Evolutionary conservation across 2,113 vertebrate genomes (phyloP).

Genomic region (Rana temporaria): DNA sequence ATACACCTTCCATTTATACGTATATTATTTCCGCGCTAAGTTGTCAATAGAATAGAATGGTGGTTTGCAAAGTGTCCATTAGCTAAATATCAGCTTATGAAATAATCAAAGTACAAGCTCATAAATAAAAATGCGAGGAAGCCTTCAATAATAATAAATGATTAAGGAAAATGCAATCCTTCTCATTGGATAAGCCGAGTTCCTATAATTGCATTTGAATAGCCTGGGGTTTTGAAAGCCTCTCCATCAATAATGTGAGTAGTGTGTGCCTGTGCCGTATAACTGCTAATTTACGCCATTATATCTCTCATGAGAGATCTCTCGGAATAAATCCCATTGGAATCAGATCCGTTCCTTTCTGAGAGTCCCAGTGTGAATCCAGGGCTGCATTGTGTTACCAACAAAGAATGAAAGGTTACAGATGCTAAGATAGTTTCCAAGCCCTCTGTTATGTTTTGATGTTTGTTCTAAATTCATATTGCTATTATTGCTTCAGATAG

Average conservation of each 20-base stretch:
- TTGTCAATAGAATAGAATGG: too few relatives aligned
- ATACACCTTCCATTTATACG: too few relatives aligned
- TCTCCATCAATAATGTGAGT: neutral
- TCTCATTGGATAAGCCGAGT: too few relatives aligned
- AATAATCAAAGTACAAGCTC: too few relatives aligned
- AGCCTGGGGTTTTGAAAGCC: neutral
- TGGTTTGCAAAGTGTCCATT: too few relatives aligned
- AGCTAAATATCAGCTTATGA: too few relatives aligned
- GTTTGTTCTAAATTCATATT: neutral
- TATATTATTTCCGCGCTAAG: too few relatives aligned
- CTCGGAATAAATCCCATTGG: neutral
- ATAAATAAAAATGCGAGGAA: too few relatives aligned
- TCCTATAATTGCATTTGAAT: too few relatives aligned
- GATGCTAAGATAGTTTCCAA: neutral
- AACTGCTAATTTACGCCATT: neutral
- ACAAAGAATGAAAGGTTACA: neutral
- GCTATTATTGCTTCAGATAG: neutral
- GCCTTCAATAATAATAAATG: too few relatives aligned
- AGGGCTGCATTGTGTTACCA: neutral
- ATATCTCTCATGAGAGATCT: neutral
- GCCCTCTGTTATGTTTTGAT: neutral
- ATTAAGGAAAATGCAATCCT: too few relatives aligned
- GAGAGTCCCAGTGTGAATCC: neutral
- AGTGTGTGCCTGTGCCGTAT: neutral
- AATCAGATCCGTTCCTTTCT: neutral